Evolutionary conservation across 1,140 invertebrate genomes (phyloP).

Genomic region (Muscidifurax raptorellus): DNA sequence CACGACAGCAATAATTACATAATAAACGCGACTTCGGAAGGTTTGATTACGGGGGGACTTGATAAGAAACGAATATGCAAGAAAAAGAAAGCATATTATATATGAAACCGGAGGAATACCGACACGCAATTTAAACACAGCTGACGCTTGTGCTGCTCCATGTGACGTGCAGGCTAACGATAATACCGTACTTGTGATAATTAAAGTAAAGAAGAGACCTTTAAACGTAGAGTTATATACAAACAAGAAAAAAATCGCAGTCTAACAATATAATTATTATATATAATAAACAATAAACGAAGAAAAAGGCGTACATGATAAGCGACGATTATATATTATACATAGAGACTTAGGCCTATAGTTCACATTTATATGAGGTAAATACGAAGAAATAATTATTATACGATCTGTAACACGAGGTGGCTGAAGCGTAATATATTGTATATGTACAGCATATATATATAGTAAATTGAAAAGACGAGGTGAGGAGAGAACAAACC

Average conservation of each 20-base stretch:
- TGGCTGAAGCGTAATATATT: constrained; percentile 8
- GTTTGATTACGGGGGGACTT: neutral
- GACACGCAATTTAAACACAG: constrained; percentile 34
- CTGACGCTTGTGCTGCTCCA: constrained; percentile 25
- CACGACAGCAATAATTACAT: constrained; percentile 61
- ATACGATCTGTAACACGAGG: neutral
- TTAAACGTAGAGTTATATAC: constrained; percentile 45
- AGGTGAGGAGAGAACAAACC: neutral
- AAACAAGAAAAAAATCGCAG: constrained; percentile 38
- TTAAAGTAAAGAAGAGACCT: constrained; percentile 51
- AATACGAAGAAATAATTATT: neutral
- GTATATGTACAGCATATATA: constrained; percentile 24
- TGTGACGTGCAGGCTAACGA: constrained; percentile 53
- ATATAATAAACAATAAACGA: constrained; percentile 33
- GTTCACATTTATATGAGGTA: constrained; percentile 41
- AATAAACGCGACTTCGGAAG: constrained; percentile 42
- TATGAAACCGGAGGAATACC: constrained; percentile 36
- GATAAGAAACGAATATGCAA: neutral
- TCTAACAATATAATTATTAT: constrained; percentile 21
- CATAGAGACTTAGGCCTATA: constrained; percentile 20
- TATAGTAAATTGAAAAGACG: neutral
- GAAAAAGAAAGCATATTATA: constrained; percentile 59
- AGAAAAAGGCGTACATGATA: neutral
- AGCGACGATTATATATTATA: constrained; percentile 19
- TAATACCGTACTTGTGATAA: constrained; percentile 66